phyloP scores from a whole-genome alignment of 2,797 vertebrate genomes.

The Parambassis ranga region DNA sequence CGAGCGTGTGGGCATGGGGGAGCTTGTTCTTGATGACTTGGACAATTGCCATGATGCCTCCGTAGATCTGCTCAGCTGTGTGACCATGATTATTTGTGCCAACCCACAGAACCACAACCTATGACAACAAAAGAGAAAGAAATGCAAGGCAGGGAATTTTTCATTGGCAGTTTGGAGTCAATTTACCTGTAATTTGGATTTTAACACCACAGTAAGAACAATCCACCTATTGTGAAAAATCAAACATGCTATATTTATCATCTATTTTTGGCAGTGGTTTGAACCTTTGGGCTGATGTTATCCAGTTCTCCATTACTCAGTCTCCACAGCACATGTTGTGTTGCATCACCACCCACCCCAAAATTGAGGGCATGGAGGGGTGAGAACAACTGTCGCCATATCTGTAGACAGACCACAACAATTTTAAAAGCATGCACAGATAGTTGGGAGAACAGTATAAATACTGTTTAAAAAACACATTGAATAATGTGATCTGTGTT shows the following conservation, averaged over 20 bases:
- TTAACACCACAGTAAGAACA: conserved; percentile 23
- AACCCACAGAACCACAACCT: conserved; percentile 93
- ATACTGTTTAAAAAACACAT: too few relatives aligned
- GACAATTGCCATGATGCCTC: conserved; percentile 86
- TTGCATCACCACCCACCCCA: conserved; percentile 88
- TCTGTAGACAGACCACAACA: conserved; percentile 69
- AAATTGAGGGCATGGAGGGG: conserved; percentile 94
- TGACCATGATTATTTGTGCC: conserved; percentile 92
- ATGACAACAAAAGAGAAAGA: conserved; percentile 29
- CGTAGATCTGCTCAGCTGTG: conserved; percentile 86
- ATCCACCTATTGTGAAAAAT: conserved; percentile 35
- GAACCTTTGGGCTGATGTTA: conserved; percentile 91
- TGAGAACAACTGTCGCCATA: conserved; percentile 91
- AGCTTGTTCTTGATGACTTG: conserved; percentile 86
- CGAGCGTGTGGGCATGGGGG: conserved; percentile 83
- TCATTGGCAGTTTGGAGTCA: neutral
- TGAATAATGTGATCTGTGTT: neutral
- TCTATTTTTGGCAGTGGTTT: conserved; percentile 19
- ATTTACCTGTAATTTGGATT: conserved; percentile 1
- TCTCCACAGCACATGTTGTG: conserved; percentile 92
- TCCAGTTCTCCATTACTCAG: conserved; percentile 89
- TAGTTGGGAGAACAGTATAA: too few relatives aligned
- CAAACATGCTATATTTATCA: conserved; percentile 38
- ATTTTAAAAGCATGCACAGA: neutral
- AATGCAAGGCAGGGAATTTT: neutral